These are phyloP conservation scores for Pristionchus japonicus DNA, from an alignment of 2,888 invertebrate species.

Conservation along the genomic window DNA sequence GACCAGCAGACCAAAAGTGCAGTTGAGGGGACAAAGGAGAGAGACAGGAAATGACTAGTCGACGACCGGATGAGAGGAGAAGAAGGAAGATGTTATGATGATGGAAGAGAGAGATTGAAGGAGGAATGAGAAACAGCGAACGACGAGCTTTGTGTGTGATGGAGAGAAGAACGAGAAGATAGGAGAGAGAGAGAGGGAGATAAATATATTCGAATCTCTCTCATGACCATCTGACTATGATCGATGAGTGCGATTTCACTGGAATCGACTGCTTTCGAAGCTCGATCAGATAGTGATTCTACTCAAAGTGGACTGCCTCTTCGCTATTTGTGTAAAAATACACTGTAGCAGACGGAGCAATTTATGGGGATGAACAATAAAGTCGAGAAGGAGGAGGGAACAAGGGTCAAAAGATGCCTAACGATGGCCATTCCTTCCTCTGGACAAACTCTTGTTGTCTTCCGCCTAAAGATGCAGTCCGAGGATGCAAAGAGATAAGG, in stretches of 20 bases:
- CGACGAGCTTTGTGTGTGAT: not conserved
- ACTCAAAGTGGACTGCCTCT: too few relatives aligned
- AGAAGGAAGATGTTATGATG: conserved; percentile 10
- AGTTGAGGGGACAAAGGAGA: not conserved
- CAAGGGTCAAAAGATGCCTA: not conserved
- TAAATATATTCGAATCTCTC: not conserved
- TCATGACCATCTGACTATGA: not conserved
- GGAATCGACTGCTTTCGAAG: too few relatives aligned
- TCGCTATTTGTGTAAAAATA: too few relatives aligned
- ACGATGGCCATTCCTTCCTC: not conserved
- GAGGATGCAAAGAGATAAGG: not conserved
- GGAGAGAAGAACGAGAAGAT: not conserved
- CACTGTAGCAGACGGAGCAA: not conserved
- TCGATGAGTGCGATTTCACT: not conserved
- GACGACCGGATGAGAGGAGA: not conserved
- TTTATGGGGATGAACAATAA: not conserved
- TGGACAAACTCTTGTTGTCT: not conserved
- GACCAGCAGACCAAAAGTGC: too few relatives aligned
- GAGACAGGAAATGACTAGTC: not conserved
- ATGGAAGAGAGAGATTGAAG: not conserved
- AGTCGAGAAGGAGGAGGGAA: not conserved
- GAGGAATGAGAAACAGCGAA: not conserved
- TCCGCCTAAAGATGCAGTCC: not conserved
- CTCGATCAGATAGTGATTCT: too few relatives aligned
- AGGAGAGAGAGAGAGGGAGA: conserved; percentile 22